phyloP scores from a whole-genome alignment of 2,888 invertebrate genomes.

The Protonemura montana region DNA sequence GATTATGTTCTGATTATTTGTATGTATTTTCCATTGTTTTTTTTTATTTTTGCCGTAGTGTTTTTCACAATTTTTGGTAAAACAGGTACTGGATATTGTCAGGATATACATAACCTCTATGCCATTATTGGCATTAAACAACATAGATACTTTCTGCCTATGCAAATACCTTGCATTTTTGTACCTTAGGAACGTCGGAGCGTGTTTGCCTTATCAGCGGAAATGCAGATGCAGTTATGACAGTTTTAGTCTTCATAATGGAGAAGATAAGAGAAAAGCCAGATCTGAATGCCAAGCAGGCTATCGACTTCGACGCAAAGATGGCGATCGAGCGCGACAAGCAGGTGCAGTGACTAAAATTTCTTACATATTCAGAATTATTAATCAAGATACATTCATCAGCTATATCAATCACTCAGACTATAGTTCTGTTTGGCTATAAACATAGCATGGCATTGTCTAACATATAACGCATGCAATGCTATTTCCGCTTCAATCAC shows the following conservation, averaged over 20 bases:
- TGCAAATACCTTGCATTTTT: no score
- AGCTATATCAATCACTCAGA: neutral
- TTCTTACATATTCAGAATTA: neutral
- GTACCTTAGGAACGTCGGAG: conserved; percentile 83
- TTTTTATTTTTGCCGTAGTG: no score
- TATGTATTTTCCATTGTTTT: no score
- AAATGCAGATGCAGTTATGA: conserved; percentile 87
- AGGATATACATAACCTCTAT: no score
- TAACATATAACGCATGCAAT: conserved; percentile 13
- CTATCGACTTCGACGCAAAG: conserved; percentile 80
- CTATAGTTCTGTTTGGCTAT: conserved; percentile 15
- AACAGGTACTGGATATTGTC: no score
- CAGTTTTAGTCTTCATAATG: conserved; percentile 92
- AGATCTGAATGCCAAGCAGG: conserved; percentile 83
- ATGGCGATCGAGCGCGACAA: conserved; percentile 85
- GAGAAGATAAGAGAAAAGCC: conserved; percentile 96
- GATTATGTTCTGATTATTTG: no score
- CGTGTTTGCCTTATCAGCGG: conserved; percentile 94
- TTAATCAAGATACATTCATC: neutral
- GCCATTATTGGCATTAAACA: no score
- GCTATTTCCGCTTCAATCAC: neutral
- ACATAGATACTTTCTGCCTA: neutral
- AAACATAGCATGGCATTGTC: neutral
- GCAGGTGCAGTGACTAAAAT: conserved; percentile 64
- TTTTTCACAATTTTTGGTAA: no score